Base-by-base conservation (phyloP, 2,888 invertebrate species). In the Morpho achilles region DNA sequence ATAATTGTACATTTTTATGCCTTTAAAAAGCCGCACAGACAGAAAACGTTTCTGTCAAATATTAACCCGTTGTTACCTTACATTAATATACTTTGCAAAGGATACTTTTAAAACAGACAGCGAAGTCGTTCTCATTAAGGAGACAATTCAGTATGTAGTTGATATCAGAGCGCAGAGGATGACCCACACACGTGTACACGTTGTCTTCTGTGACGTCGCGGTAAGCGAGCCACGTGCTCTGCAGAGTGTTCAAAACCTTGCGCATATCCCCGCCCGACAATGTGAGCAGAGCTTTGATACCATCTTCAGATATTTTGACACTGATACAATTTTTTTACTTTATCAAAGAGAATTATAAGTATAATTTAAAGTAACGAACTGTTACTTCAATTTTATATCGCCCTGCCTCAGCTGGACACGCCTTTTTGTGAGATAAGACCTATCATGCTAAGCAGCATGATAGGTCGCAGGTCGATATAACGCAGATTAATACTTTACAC, bases 231-330 rank as follows among this genome's bases (percentile, higher is more conserved):
- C 97, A 96, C 8, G 98, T 97, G 87, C 98, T 98, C 91, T 99
- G 99, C 53, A 99, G 90, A 23, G 99, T 96, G 86, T 99, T 99
- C 23, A 99, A 85, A 0, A 99, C 98, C 82, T 96, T 97, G 68
- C 99, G 93, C 99, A 99, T 99, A 85, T 99, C 99, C 8, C 99
- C 99, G 60, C 95, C 95, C 0, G 98, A 96, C 1, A 99, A 90
- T 0, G 95, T 95, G 64, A 99, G 91, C 5, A 99, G 81, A 0
- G 99, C 98, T 68, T 96, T 93, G 77, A 96, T 94, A 0, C 99
- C 99, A 88, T 97, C 97, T 63, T 96, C 95, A 0, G 95, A 94
- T 39, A 97, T 94, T 62, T 93, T 93, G 7, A 98, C 92, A n/a
- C 97, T 97, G n/a, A 39, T 53, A 2, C 49, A 22, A 10, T 43